These are phyloP conservation scores for Platichthys stellatus DNA, from an alignment of 2,113 vertebrate species.

Conservation along the genomic window DNA sequence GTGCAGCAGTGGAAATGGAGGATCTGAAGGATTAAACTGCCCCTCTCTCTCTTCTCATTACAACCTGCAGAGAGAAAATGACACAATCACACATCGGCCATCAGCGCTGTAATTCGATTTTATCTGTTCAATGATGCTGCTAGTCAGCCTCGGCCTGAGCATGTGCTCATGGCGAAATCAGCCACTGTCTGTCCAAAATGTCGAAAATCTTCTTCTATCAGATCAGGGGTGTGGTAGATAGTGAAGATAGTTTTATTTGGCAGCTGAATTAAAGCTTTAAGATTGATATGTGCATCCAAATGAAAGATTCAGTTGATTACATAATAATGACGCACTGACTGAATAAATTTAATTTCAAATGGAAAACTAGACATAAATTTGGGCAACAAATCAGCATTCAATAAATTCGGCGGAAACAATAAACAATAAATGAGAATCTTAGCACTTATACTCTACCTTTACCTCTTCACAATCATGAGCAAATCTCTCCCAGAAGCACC, in stretches of 20 bases:
- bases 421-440: background rate
- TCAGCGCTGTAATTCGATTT: constrained; percentile 72
- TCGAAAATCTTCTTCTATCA: constrained; percentile 38
- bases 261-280: constrained; percentile 7
- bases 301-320: constrained; percentile 13
- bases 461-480: background rate
- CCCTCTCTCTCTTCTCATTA: constrained; percentile 63
- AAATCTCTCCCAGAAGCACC: background rate
- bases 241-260: background rate
- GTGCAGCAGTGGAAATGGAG: constrained; percentile 60
- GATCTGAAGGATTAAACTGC: constrained; percentile 68
- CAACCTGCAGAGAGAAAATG: constrained; percentile 72
- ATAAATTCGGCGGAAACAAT: background rate
- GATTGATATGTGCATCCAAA: background rate
- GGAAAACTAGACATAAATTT: constrained; percentile 1
- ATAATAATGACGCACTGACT: constrained; percentile 1
- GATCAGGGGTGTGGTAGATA: constrained; percentile 9
- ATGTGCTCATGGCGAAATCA: constrained; percentile 39
- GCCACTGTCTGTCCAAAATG: constrained; percentile 28
- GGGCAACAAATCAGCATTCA: background rate
- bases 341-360: constrained; percentile 11
- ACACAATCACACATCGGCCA: constrained; percentile 68
- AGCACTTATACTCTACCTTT: background rate
- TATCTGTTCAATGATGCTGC: constrained; percentile 62
- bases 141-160: constrained; percentile 54